Conservation (phyloP, 2,113 vertebrate species). For the Bufo gargarizans region DNA sequence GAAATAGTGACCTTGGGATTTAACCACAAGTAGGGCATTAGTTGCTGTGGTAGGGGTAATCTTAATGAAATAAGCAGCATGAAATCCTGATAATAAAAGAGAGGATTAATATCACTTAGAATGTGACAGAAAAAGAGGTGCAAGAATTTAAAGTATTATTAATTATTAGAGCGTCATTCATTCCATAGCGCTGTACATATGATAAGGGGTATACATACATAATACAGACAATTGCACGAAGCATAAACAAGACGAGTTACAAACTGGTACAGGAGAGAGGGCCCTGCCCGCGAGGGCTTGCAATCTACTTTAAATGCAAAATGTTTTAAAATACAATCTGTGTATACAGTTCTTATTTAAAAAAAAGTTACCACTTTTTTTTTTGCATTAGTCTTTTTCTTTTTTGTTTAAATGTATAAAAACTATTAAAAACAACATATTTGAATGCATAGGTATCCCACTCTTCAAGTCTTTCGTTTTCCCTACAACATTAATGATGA, state of each 20-base stretch:
- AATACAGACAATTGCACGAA: no score
- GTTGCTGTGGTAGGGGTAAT: conserved; percentile 45
- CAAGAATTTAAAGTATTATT: neutral
- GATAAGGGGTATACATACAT: no score
- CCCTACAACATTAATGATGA: neutral
- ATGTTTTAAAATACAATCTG: neutral
- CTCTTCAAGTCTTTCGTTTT: neutral
- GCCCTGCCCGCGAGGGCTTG: no score
- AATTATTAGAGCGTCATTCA: no score
- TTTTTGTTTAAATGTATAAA: no score
- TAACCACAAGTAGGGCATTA: conserved; percentile 53
- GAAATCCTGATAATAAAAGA: conserved; percentile 37
- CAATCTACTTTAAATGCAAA: neutral
- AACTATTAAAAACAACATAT: neutral
- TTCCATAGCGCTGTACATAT: no score
- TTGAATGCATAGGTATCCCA: neutral
- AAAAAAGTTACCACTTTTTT: neutral
- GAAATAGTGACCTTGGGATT: conserved; percentile 45
- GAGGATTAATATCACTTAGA: conserved; percentile 15
- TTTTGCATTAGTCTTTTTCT: no score
- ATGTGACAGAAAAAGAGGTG: neutral
- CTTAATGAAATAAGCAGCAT: conserved; percentile 47
- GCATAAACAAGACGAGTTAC: no score
- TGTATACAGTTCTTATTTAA: neutral
- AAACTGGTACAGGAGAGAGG: no score